Percentiles rank a stretch among this genome's conserved stretches.
Evolutionary conservation across 1,140 invertebrate genomes (phyloP).

Genomic region (Euura saliciscinereae): DNA sequence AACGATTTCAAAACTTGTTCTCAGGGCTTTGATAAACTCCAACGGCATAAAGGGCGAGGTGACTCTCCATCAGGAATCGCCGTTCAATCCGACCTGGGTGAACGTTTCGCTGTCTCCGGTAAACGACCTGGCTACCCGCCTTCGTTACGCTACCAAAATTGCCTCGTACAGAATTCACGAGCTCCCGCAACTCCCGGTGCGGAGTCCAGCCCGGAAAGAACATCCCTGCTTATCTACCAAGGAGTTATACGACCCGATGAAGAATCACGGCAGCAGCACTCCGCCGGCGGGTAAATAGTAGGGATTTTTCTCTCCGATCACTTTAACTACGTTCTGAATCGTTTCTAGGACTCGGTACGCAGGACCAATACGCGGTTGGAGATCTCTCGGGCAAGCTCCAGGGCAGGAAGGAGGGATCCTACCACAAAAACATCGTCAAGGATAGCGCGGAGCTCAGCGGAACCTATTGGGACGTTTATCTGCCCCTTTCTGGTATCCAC

Average conservation of each 20-base stretch:
- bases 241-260: conserved; percentile 72
- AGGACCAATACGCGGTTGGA: conserved; percentile 87
- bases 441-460: conserved; percentile 75
- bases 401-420: conserved; percentile 71
- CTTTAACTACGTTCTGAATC: conserved; percentile 1
- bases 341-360: conserved; percentile 72
- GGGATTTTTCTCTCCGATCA: background rate
- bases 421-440: conserved; percentile 69
- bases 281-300: conserved; percentile 68
- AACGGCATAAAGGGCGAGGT: conserved; percentile 84
- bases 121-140: conserved; percentile 67
- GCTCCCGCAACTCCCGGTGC: conserved; percentile 67
- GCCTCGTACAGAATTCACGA: conserved; percentile 73
- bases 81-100: conserved; percentile 83
- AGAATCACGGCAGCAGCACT: conserved; percentile 59
- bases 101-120: conserved; percentile 74
- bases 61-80: conserved; percentile 79
- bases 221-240: conserved; percentile 71
- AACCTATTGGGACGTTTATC: conserved; percentile 81
- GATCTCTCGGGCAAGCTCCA: conserved; percentile 90
- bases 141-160: conserved; percentile 66
- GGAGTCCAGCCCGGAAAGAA: conserved; percentile 50
- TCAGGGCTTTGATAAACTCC: conserved; percentile 75
- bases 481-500: conserved; percentile 82
- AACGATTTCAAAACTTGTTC: conserved; percentile 33